These are phyloP conservation scores for Clistopyga incitator DNA, from an alignment of 2,888 invertebrate species.

Conservation along the genomic window DNA sequence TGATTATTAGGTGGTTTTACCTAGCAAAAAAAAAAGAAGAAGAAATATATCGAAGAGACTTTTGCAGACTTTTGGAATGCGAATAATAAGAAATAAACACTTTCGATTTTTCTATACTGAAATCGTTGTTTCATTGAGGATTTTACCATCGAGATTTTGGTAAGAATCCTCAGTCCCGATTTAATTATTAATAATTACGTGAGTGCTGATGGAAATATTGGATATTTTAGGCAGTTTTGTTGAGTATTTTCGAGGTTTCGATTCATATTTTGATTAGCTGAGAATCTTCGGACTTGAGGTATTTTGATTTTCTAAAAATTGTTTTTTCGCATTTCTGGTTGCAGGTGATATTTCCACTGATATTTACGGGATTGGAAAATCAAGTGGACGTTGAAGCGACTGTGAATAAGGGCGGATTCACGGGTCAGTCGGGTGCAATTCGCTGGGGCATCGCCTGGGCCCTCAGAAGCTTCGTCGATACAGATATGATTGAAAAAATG, in stretches of 20 bases:
- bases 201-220: neutral
- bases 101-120: slow-evolving; percentile 24
- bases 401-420: slow-evolving; percentile 90
- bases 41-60: slow-evolving; percentile 17
- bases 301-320: too few species aligned
- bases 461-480: slow-evolving; percentile 92
- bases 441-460: slow-evolving; percentile 95
- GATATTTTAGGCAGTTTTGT: too few species aligned
- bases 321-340: slow-evolving; percentile 75
- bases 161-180: slow-evolving; percentile 33
- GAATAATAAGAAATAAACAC: neutral
- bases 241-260: too few species aligned
- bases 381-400: slow-evolving; percentile 94
- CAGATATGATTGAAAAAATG: slow-evolving; percentile 92
- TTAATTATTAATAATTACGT: neutral
- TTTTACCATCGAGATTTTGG: slow-evolving; percentile 53
- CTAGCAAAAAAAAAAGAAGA: slow-evolving; percentile 18
- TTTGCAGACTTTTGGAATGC: slow-evolving; percentile 31
- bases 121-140: slow-evolving; percentile 50
- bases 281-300: neutral
- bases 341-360: slow-evolving; percentile 93
- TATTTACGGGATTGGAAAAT: slow-evolving; percentile 90
- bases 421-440: slow-evolving; percentile 95
- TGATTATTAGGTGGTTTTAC: slow-evolving; percentile 24
- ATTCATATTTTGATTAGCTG: neutral